A percentile compares a stretch with the other conserved stretches of the same genome.
Evolutionary conservation across 2,888 invertebrate genomes (phyloP).

Genomic region (Vesta saturnalis): DNA sequence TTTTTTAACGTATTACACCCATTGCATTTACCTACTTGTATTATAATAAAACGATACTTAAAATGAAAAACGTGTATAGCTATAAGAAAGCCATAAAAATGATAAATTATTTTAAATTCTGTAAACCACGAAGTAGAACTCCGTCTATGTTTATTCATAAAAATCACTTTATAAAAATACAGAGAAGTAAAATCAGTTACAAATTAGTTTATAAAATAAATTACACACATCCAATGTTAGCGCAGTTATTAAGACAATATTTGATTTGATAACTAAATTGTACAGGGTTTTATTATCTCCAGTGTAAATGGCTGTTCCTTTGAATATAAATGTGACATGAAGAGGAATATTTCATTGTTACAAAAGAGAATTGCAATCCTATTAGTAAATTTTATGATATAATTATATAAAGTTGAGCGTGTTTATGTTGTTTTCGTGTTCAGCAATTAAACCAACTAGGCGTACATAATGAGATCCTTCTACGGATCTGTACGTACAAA

Average conservation of each 20-base stretch:
- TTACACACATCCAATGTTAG: too few relatives aligned
- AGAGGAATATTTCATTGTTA: background rate
- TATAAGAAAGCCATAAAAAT: background rate
- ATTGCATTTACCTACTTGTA: slow-evolving; percentile 1
- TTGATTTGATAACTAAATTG: background rate
- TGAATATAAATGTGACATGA: slow-evolving; percentile 14
- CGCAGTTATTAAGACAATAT: background rate
- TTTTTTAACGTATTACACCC: background rate
- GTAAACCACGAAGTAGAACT: background rate
- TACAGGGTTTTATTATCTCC: background rate
- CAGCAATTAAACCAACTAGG: slow-evolving; percentile 36
- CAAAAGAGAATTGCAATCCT: slow-evolving; percentile 22
- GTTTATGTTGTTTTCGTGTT: slow-evolving; percentile 36
- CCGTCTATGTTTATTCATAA: background rate
- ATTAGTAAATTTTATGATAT: slow-evolving; percentile 33
- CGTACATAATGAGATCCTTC: slow-evolving; percentile 37
- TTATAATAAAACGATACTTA: background rate
- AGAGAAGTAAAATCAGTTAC: background rate
- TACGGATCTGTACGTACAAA: slow-evolving; percentile 37
- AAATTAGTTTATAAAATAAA: background rate
- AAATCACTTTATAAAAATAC: background rate
- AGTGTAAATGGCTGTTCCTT: background rate
- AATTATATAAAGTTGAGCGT: slow-evolving; percentile 36
- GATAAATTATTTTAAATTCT: background rate
- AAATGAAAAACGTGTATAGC: background rate